phyloP scores from a whole-genome alignment of 2,797 vertebrate genomes.

The Alfaro cultratus region DNA sequence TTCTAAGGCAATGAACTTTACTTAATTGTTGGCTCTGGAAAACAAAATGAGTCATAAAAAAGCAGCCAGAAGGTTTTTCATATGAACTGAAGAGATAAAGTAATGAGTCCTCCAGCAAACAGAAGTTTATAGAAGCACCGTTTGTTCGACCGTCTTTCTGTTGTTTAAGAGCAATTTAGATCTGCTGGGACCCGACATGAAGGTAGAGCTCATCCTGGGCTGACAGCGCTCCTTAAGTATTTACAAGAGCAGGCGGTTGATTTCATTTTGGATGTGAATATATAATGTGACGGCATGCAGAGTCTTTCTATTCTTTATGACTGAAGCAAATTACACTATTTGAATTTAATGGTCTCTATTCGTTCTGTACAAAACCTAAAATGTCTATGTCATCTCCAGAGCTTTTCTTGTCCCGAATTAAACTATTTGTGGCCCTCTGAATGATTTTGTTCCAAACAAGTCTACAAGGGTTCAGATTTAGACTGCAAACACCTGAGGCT shows the following conservation, averaged over 20 bases:
- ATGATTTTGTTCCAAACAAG: no score
- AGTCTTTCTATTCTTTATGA: neutral
- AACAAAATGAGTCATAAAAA: no score
- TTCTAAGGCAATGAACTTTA: no score
- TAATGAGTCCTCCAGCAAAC: neutral
- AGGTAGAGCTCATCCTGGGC: conserved; percentile 1
- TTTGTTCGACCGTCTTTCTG: neutral
- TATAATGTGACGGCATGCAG: neutral
- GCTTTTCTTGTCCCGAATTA: neutral
- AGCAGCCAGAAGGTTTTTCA: no score
- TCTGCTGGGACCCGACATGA: neutral
- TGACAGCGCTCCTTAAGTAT: neutral
- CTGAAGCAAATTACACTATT: neutral
- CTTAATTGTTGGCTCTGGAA: no score
- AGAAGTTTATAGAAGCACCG: neutral
- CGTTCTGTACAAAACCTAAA: neutral
- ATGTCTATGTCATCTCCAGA: neutral
- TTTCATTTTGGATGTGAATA: neutral
- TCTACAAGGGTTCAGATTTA: no score
- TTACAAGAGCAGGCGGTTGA: neutral
- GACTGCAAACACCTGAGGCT: no score
- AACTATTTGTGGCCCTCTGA: neutral
- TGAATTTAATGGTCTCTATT: no score
- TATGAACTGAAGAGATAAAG: neutral
- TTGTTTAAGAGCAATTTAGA: neutral